Percentiles rank a stretch among this genome's conserved stretches.
Evolutionary conservation across 1,140 invertebrate genomes (phyloP).

Genomic region (Tetragonula clypearis): DNA sequence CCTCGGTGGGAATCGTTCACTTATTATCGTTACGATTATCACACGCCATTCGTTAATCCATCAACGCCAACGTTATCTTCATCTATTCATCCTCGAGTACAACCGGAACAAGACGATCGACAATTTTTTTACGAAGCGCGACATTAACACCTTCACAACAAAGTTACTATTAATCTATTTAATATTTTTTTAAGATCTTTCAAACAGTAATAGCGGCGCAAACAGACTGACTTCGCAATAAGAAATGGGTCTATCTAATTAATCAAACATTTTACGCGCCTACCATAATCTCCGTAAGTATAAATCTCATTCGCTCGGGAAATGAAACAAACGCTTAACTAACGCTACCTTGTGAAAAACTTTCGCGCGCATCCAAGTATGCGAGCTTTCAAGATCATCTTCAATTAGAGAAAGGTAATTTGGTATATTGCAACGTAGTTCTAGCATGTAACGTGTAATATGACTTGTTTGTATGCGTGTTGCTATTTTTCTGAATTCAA

Average conservation of each 20-base stretch:
- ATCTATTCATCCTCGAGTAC: constrained; percentile 65
- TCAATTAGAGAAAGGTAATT: background rate
- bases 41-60: constrained; percentile 69
- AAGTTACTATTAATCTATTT: no score
- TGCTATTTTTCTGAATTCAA: background rate
- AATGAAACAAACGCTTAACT: background rate
- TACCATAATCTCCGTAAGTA: background rate
- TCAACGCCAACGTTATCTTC: constrained; percentile 64
- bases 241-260: background rate
- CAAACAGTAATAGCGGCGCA: background rate
- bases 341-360: background rate
- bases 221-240: background rate
- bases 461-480: background rate
- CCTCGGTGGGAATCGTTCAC: constrained; percentile 77
- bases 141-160: constrained; percentile 53
- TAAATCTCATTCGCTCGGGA: background rate
- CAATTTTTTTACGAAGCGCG: constrained; percentile 71
- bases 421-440: no score
- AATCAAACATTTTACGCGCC: background rate
- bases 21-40: constrained; percentile 80
- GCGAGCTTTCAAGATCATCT: background rate
- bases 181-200: background rate
- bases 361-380: background rate
- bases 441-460: background rate
- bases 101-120: constrained; percentile 65